phyloP scores from a whole-genome alignment of 37 sponge, comb jelly and placozoan genomes.

The Agelas oroides region DNA sequence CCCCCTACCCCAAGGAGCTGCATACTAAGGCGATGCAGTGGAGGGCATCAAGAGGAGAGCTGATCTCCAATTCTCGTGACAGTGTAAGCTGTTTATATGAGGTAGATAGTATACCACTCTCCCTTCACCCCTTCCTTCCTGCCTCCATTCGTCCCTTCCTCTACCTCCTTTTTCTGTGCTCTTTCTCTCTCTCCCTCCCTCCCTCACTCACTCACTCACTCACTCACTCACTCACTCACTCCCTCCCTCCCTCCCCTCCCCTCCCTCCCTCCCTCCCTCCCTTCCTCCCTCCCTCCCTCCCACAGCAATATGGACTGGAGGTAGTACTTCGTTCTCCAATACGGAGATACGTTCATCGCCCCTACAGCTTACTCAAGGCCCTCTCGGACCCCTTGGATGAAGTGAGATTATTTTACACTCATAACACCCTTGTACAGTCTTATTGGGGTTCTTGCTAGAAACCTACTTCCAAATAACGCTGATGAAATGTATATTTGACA shows the following conservation, averaged over 20 bases:
- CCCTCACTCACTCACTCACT: constrained; percentile 16
- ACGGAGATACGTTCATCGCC: neutral
- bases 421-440: too few species aligned
- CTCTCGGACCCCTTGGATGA: constrained; percentile 47
- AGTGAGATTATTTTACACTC: constrained; percentile 5
- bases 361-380: constrained; percentile 38
- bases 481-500: too few species aligned
- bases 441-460: too few species aligned
- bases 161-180: too few species aligned
- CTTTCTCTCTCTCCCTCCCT: too few species aligned
- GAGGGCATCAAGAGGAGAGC: constrained; percentile 55
- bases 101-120: neutral
- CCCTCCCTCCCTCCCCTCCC: constrained; percentile 25
- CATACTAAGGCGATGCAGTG: constrained; percentile 62
- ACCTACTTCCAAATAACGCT: too few species aligned
- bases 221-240: constrained; percentile 12
- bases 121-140: neutral
- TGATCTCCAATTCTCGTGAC: too few species aligned
- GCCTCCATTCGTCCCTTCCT: neutral
- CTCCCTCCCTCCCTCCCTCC: neutral
- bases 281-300: neutral
- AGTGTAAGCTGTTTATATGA: too few species aligned
- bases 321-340: too few species aligned
- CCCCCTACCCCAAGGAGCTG: constrained; percentile 66
- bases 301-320: too few species aligned